Evolutionary conservation across 2,113 vertebrate species (phyloP).

Genomic region (human (Homo sapiens)): DNA sequence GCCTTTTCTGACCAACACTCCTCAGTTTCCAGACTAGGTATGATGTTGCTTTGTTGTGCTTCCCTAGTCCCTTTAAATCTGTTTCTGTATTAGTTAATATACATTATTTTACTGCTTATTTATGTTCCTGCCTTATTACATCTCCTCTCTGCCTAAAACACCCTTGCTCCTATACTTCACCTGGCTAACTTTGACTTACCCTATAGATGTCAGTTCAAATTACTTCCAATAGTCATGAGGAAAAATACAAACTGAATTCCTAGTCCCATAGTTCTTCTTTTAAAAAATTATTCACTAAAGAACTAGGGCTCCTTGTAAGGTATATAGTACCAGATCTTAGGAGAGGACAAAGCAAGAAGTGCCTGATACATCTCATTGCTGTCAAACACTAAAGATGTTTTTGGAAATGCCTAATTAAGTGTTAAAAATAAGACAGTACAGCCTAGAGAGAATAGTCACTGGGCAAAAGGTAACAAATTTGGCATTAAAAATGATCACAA

Average conservation of each 20-base stretch:
- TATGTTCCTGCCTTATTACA: neutral
- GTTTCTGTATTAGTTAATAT: neutral
- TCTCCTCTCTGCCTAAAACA: neutral
- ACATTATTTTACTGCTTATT: neutral
- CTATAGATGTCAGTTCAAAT: neutral
- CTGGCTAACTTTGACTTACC: neutral
- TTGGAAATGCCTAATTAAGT: neutral
- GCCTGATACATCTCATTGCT: neutral
- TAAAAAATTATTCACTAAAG: neutral
- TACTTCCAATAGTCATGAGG: neutral
- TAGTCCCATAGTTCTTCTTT: neutral
- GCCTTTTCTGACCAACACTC: neutral
- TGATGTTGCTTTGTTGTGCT: neutral
- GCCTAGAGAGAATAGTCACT: neutral
- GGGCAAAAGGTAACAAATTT: neutral
- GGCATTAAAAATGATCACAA: neutral
- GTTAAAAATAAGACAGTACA: neutral
- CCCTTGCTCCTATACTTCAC: neutral
- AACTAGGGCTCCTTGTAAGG: neutral
- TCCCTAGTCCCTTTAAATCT: neutral
- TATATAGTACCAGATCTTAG: neutral
- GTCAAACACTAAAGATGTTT: slow-evolving; percentile 26
- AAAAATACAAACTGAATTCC: neutral
- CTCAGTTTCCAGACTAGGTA: neutral
- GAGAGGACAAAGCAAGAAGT: neutral